Percentiles rank a stretch among this genome's conserved stretches.
Evolutionary conservation across 1,140 invertebrate species (phyloP).

Genomic region (Thalassaphorura encarpata): DNA sequence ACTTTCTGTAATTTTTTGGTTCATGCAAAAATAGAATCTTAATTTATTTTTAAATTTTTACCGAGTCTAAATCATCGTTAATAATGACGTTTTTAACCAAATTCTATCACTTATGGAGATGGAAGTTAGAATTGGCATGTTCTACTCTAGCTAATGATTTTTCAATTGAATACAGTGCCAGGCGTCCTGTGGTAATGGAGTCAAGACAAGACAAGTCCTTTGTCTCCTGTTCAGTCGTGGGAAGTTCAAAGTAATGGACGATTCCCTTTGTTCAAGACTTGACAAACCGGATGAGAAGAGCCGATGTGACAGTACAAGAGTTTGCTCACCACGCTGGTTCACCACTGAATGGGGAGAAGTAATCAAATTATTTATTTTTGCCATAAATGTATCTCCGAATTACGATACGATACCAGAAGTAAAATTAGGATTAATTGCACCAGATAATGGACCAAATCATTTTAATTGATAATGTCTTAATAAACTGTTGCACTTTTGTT

Average conservation of each 20-base stretch:
- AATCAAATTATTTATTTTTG: background rate
- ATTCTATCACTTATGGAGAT: too few relatives aligned
- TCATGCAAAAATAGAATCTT: too few relatives aligned
- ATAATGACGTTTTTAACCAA: too few relatives aligned
- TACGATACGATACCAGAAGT: background rate
- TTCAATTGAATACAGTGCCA: slow-evolving; percentile 38
- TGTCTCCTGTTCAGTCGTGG: slow-evolving; percentile 38
- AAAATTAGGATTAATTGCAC: background rate
- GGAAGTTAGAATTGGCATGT: background rate
- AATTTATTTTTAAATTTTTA: background rate
- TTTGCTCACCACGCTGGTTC: slow-evolving; percentile 37
- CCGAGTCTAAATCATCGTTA: too few relatives aligned
- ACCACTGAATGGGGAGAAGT: slow-evolving; percentile 36
- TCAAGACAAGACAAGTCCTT: slow-evolving; percentile 35
- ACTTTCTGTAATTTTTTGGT: too few relatives aligned
- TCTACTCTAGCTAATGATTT: background rate
- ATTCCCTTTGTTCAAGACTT: slow-evolving; percentile 35
- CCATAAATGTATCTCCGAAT: background rate
- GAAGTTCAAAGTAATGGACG: slow-evolving; percentile 34
- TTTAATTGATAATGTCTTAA: too few relatives aligned
- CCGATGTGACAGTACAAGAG: slow-evolving; percentile 33
- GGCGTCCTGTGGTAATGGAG: slow-evolving; percentile 40
- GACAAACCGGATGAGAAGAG: slow-evolving; percentile 34
- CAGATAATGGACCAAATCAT: background rate
- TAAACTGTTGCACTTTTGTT: too few relatives aligned